These are phyloP conservation scores for Lanistes nyassanus DNA, from an alignment of 1,140 invertebrate species.

Conservation along the genomic window DNA sequence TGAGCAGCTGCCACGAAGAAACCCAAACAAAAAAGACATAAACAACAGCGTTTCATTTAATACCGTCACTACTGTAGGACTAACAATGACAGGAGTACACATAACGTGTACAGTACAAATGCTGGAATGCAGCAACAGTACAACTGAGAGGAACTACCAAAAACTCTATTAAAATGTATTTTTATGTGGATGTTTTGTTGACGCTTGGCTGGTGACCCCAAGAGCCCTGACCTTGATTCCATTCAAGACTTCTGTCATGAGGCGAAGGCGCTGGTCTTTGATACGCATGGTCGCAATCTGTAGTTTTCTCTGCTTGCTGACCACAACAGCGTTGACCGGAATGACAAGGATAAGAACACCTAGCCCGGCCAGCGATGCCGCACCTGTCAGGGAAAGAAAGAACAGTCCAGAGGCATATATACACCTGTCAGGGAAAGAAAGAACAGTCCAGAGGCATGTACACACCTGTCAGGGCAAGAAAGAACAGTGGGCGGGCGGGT, in stretches of 20 bases:
- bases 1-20: slow-evolving; percentile 36
- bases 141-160: too few species aligned
- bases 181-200: too few species aligned
- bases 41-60: neutral
- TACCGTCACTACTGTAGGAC: neutral
- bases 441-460: too few species aligned
- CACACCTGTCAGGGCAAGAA: slow-evolving; percentile 82
- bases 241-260: slow-evolving; percentile 66
- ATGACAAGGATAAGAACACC: slow-evolving; percentile 64
- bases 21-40: neutral
- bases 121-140: too few species aligned
- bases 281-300: slow-evolving; percentile 67
- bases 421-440: slow-evolving; percentile 84
- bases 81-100: too few species aligned
- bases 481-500: too few species aligned
- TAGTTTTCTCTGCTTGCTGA: slow-evolving; percentile 77
- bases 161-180: too few species aligned
- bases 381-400: slow-evolving; percentile 83
- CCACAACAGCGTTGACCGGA: slow-evolving; percentile 84
- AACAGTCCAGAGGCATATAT: too few species aligned
- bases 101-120: too few species aligned
- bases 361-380: slow-evolving; percentile 63
- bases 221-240: slow-evolving; percentile 71
- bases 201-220: too few species aligned
- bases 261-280: slow-evolving; percentile 71